These are phyloP conservation scores for Pelagia noctiluca DNA, from an alignment of 30 jellyfish, hydroid and myxozoan genomes.

Conservation along the genomic window DNA sequence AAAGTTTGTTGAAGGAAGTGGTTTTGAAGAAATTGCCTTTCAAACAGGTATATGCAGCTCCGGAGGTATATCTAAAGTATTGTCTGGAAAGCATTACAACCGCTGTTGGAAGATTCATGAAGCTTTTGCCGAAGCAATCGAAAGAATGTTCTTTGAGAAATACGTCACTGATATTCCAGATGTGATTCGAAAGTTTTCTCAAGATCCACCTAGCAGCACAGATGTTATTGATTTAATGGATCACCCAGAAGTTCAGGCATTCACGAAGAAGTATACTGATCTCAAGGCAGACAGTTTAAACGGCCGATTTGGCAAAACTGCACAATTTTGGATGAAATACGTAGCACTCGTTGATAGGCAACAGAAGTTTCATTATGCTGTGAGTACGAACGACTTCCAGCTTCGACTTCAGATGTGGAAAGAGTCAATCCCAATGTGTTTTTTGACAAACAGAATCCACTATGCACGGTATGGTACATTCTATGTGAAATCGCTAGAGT, in stretches of 20 bases:
- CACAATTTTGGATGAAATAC: conserved; percentile 22
- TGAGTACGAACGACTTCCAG: conserved; percentile 1
- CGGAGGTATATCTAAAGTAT: not conserved
- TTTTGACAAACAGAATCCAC: not conserved
- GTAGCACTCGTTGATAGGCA: conserved; percentile 10
- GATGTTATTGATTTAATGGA: conserved; percentile 8
- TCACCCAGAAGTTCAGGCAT: not conserved
- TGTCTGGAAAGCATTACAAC: conserved; percentile 25
- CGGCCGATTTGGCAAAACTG: conserved; percentile 16
- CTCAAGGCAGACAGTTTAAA: conserved; percentile 1
- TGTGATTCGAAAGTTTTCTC: not conserved
- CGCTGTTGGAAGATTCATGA: conserved; percentile 14
- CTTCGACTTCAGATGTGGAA: conserved; percentile 20
- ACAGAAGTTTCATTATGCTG: conserved; percentile 17
- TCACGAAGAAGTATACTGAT: not conserved
- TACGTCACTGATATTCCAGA: conserved; percentile 21
- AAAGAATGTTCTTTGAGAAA: not conserved
- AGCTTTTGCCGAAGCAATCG: conserved; percentile 25
- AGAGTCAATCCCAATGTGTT: conserved; percentile 17
- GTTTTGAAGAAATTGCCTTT: conserved; percentile 10
- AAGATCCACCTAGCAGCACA: conserved; percentile 5
- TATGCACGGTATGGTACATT: conserved; percentile 37
- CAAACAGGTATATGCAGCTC: not conserved
- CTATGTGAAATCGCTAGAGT: conserved; percentile 6
- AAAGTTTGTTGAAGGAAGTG: not conserved